Evolutionary conservation across 2,888 invertebrate genomes (phyloP).

Genomic region (Platycheirus rosarum): DNA sequence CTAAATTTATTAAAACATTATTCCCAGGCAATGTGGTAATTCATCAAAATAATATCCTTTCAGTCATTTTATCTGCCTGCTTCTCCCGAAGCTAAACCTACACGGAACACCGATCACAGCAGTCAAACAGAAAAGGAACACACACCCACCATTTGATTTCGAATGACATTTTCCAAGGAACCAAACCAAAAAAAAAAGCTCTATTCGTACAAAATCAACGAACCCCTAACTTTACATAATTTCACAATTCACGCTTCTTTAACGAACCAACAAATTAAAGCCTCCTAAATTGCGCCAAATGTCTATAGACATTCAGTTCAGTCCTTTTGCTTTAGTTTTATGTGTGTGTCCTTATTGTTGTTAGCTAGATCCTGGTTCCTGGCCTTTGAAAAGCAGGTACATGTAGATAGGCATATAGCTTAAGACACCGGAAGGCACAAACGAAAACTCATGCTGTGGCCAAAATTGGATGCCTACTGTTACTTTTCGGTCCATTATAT

Average conservation of each 20-base stretch:
- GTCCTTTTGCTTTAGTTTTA: background rate
- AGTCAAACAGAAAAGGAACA: conserved; percentile 8
- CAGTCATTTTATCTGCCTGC: conserved; percentile 43
- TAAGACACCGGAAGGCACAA: conserved; percentile 11
- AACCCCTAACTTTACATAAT: conserved; percentile 57
- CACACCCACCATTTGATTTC: conserved; percentile 11
- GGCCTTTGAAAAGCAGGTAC: background rate
- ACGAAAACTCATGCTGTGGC: conserved; percentile 31
- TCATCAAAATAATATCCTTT: conserved; percentile 38
- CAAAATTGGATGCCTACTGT: conserved; percentile 25
- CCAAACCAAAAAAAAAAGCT: background rate
- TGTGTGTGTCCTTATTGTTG: background rate
- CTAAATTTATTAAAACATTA: conserved; percentile 53
- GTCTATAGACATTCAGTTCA: conserved; percentile 10
- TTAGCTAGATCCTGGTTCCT: background rate
- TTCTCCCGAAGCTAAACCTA: conserved; percentile 31
- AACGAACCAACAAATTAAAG: conserved; percentile 73
- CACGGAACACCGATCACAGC: conserved; percentile 19
- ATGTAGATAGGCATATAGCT: conserved; percentile 2
- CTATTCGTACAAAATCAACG: background rate
- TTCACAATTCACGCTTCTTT: conserved; percentile 71
- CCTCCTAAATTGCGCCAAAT: conserved; percentile 21
- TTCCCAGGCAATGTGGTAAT: conserved; percentile 46
- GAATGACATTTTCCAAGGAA: conserved; percentile 51
- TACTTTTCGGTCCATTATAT: conserved; percentile 31